Conservation (phyloP, 2,888 invertebrate species). For the Penaeus monodon region DNA sequence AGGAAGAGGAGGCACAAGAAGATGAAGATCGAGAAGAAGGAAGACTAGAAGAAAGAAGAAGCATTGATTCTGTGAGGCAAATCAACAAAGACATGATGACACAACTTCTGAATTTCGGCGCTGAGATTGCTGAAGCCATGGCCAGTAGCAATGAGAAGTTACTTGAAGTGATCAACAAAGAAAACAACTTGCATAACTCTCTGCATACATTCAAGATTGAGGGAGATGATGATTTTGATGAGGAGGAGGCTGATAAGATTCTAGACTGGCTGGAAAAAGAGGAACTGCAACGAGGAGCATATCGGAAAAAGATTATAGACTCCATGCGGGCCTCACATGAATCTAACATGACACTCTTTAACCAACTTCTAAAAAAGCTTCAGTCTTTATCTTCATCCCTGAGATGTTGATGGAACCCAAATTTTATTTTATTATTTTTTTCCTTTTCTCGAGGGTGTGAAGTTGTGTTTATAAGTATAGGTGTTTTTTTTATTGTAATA, state of each 20-base stretch:
- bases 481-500: no score
- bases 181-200: background rate
- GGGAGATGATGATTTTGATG: slow-evolving; percentile 11
- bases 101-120: slow-evolving; percentile 36
- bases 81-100: slow-evolving; percentile 41
- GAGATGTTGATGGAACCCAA: no score
- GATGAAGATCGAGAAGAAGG: no score
- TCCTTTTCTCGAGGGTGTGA: no score
- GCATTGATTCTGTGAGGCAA: slow-evolving; percentile 5
- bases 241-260: slow-evolving; percentile 22
- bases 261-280: slow-evolving; percentile 39
- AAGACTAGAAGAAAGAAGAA: no score
- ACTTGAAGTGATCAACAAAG: slow-evolving; percentile 11
- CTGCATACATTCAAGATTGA: background rate
- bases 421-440: no score
- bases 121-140: slow-evolving; percentile 45
- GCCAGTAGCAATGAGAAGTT: slow-evolving; percentile 32
- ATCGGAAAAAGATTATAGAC: slow-evolving; percentile 40
- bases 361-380: slow-evolving; percentile 32
- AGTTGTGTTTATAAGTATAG: no score
- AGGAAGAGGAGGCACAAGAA: no score
- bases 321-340: slow-evolving; percentile 37
- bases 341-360: slow-evolving; percentile 30
- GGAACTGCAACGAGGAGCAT: slow-evolving; percentile 27
- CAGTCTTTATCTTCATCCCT: slow-evolving; percentile 33